These are phyloP conservation scores for Istiophorus platypterus DNA, from an alignment of 2,113 vertebrate species.

Conservation along the genomic window DNA sequence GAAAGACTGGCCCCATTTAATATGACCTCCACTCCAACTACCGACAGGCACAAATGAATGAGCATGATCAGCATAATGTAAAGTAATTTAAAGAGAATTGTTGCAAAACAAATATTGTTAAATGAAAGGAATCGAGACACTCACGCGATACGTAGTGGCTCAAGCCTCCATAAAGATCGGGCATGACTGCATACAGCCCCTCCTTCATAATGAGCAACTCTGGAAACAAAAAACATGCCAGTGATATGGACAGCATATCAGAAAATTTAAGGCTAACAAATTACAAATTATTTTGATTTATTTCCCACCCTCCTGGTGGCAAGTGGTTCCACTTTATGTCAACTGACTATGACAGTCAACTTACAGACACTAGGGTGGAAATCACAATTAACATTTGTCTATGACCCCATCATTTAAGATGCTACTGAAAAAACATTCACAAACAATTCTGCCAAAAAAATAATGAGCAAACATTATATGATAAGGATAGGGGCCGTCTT, in stretches of 20 bases:
- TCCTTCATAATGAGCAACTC: constrained; percentile 92
- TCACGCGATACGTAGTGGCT: constrained; percentile 91
- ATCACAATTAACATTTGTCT: no score
- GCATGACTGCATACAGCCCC: constrained; percentile 92
- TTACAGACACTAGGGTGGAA: no score
- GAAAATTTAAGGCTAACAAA: neutral
- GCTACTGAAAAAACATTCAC: neutral
- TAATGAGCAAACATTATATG: neutral
- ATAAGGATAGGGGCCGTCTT: neutral
- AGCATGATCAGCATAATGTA: neutral
- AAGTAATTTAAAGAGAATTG: neutral
- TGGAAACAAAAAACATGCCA: constrained; percentile 59
- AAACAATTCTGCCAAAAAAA: neutral
- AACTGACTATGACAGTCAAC: neutral
- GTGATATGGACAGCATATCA: neutral
- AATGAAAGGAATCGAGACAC: constrained; percentile 6
- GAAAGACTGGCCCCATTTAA: constrained; percentile 94
- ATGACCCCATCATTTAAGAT: neutral
- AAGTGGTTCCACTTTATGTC: neutral
- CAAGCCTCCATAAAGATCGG: constrained; percentile 93
- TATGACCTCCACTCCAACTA: constrained; percentile 92
- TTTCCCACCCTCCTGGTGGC: neutral
- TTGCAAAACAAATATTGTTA: neutral
- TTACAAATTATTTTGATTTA: neutral
- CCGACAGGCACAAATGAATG: constrained; percentile 8